These are phyloP conservation scores for Meghimatium bilineatum DNA, from an alignment of 2,888 invertebrate species.

Conservation along the genomic window DNA sequence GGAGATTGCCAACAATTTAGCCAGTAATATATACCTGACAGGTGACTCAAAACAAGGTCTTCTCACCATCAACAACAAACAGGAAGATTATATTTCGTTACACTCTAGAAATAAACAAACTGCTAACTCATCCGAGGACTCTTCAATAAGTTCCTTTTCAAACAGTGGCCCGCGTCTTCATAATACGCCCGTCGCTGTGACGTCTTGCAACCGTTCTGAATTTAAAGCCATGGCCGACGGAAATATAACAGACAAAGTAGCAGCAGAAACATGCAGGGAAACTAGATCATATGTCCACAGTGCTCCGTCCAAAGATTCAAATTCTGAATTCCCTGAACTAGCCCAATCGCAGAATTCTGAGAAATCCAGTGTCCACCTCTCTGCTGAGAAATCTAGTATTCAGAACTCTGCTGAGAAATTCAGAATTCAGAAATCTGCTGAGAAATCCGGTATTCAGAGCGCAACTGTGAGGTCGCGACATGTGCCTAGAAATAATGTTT, in stretches of 20 bases:
- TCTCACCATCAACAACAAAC: neutral
- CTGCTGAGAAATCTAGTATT: no score
- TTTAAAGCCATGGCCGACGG: neutral
- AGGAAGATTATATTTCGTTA: neutral
- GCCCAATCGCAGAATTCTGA: neutral
- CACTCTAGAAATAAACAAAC: neutral
- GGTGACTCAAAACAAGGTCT: neutral
- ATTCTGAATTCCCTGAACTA: neutral
- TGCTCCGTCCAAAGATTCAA: neutral
- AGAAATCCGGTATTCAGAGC: no score
- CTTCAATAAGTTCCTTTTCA: neutral
- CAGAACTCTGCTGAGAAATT: no score
- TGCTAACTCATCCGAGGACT: neutral
- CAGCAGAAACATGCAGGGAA: neutral
- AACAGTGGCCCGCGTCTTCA: neutral
- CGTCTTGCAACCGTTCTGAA: neutral
- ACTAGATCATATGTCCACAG: neutral
- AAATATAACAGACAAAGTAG: neutral
- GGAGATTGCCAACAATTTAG: neutral
- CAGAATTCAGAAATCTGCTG: no score
- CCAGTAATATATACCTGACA: neutral
- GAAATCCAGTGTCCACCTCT: no score
- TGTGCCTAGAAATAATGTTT: constrained; percentile 21
- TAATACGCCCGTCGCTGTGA: no score
- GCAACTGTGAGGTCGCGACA: no score